Conservation (phyloP, 2,888 invertebrate species). For the Epiblema foenella region DNA sequence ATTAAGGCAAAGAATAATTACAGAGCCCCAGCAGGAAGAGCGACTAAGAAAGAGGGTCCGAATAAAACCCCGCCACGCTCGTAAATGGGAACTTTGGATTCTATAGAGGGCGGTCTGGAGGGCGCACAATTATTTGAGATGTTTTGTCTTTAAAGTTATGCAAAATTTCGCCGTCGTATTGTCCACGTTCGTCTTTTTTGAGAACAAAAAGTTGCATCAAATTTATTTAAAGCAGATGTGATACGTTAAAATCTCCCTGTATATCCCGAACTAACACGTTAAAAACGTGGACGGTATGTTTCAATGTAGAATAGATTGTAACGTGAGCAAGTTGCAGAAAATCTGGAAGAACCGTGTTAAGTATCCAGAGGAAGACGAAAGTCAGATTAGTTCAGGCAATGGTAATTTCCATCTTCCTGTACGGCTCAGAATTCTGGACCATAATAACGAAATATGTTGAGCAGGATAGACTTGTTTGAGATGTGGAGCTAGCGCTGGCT, state of each 20-base stretch:
- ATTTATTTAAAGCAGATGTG: not conserved
- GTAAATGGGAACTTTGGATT: slow-evolving; percentile 57
- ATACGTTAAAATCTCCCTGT: not conserved
- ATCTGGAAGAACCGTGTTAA: too few species aligned
- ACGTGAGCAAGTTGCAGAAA: too few species aligned
- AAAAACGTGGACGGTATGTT: not conserved
- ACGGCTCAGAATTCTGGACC: too few species aligned
- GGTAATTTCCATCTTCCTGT: too few species aligned
- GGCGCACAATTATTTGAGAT: slow-evolving; percentile 48
- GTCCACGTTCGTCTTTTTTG: not conserved
- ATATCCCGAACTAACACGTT: not conserved
- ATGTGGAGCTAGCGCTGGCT: too few species aligned
- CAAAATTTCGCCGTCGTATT: not conserved
- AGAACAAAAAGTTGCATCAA: not conserved
- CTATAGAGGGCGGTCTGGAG: slow-evolving; percentile 55
- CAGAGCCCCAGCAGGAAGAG: slow-evolving; percentile 46
- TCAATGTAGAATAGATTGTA: too few species aligned
- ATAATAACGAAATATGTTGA: too few species aligned
- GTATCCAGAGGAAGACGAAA: too few species aligned
- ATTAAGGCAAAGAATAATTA: slow-evolving; percentile 53
- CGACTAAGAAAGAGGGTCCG: slow-evolving; percentile 50
- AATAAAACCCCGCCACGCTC: slow-evolving; percentile 56
- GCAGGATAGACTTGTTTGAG: too few species aligned
- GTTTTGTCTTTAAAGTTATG: slow-evolving; percentile 33
- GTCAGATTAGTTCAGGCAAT: too few species aligned